Evolutionary conservation across 2,888 invertebrate species (phyloP).

Genomic region (Latrodectus hesperus): DNA sequence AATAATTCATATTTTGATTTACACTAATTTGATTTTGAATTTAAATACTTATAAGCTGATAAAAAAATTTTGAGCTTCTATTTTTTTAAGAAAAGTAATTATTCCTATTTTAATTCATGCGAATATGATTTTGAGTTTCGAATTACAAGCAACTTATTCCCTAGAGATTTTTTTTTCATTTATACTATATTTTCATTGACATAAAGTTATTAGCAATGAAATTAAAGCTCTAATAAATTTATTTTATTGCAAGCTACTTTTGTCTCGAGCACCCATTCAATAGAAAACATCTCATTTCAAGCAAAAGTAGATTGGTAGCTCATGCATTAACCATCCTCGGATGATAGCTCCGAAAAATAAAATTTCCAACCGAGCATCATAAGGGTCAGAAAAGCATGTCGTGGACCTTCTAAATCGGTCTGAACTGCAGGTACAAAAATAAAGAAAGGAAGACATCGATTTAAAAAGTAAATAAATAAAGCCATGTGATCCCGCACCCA

Average conservation of each 20-base stretch:
- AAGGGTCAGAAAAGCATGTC: slow-evolving; percentile 60
- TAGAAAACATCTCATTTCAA: not conserved
- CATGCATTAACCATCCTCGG: slow-evolving; percentile 42
- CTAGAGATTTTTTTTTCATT: no score
- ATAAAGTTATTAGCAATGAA: no score
- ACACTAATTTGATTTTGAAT: no score
- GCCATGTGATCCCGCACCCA: slow-evolving; percentile 51
- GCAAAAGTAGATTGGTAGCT: slow-evolving; percentile 20
- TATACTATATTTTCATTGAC: no score
- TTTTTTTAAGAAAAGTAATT: no score
- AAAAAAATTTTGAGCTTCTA: no score
- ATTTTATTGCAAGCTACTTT: not conserved
- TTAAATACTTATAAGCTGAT: no score
- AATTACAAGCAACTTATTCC: no score
- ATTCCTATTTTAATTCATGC: no score
- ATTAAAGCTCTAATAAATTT: no score
- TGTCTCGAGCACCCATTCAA: not conserved
- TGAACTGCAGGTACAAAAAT: slow-evolving; percentile 60
- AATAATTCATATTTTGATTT: no score
- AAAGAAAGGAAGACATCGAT: slow-evolving; percentile 15
- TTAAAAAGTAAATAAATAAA: slow-evolving; percentile 67
- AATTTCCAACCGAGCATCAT: slow-evolving; percentile 15
- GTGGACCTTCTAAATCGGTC: slow-evolving; percentile 63
- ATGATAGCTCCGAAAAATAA: slow-evolving; percentile 24
- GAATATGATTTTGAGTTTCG: no score